These are phyloP conservation scores for Cephus nigrinus DNA, from an alignment of 2,888 invertebrate genomes.

Conservation along the genomic window DNA sequence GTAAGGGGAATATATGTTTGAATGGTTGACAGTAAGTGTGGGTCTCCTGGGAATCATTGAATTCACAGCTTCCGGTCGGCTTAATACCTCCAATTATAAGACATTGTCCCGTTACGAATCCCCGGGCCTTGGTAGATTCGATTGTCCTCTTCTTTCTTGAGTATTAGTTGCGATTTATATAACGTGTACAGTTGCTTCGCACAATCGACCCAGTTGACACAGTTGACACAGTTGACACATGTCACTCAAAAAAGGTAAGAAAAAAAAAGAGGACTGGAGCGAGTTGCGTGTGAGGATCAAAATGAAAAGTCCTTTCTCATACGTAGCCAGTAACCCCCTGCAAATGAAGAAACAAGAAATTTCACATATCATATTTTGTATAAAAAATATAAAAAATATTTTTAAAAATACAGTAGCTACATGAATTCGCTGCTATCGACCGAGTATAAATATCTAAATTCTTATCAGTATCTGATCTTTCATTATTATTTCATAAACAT, in stretches of 20 bases:
- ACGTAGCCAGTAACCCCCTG: not conserved
- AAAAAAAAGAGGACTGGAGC: not conserved
- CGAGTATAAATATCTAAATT: not conserved
- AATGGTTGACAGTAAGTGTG: not conserved
- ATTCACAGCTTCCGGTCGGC: slow-evolving; percentile 38
- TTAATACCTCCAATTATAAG: slow-evolving; percentile 38
- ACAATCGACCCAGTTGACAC: slow-evolving; percentile 13
- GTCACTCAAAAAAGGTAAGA: slow-evolving; percentile 37
- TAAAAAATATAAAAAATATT: not conserved
- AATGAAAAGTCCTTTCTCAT: not conserved
- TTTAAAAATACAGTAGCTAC: not conserved
- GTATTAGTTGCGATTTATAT: slow-evolving; percentile 35
- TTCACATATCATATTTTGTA: too few species aligned
- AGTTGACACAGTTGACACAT: slow-evolving; percentile 42
- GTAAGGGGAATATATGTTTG: not conserved
- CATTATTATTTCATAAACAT: not conserved
- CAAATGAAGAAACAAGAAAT: too few species aligned
- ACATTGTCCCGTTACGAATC: slow-evolving; percentile 35
- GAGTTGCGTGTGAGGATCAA: not conserved
- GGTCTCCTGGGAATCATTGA: slow-evolving; percentile 32
- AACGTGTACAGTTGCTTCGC: slow-evolving; percentile 10
- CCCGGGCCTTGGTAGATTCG: not conserved
- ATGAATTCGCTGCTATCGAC: not conserved
- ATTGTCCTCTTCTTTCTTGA: slow-evolving; percentile 17
- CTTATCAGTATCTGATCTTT: not conserved